phyloP scores from a whole-genome alignment of 2,113 vertebrate genomes.

The Hippocampus zosterae region DNA sequence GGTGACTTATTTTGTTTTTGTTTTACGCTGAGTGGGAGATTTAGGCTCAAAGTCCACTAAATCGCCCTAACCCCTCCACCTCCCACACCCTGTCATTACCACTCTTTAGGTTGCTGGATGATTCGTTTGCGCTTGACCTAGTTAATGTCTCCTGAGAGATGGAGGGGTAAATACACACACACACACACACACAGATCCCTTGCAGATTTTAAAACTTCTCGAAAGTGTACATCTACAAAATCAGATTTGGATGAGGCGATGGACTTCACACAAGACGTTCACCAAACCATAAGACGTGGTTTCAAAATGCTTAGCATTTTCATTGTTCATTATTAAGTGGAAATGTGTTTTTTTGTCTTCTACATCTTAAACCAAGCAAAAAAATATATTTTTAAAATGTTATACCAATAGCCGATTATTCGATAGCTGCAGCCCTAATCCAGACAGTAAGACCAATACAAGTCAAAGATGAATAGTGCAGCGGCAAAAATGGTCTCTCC shows the following conservation, averaged over 20 bases:
- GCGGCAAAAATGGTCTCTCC: not conserved
- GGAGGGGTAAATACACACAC: slow-evolving; percentile 54
- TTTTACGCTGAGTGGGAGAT: slow-evolving; percentile 38
- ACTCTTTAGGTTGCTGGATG: slow-evolving; percentile 55
- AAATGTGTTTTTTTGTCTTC: too few species aligned
- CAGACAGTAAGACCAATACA: not conserved
- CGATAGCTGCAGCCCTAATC: not conserved
- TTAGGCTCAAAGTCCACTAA: slow-evolving; percentile 45
- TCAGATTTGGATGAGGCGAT: not conserved
- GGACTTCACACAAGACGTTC: not conserved
- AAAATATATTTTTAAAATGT: too few species aligned
- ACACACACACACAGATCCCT: slow-evolving; percentile 15
- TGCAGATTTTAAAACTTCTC: slow-evolving; percentile 56
- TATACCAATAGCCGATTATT: too few species aligned
- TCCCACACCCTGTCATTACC: slow-evolving; percentile 27
- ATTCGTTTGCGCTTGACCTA: slow-evolving; percentile 67
- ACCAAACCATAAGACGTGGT: not conserved
- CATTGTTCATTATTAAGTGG: too few species aligned
- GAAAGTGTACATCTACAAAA: not conserved
- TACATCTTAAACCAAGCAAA: too few species aligned
- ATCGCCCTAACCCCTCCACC: not conserved
- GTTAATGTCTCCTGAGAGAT: slow-evolving; percentile 55
- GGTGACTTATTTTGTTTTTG: slow-evolving; percentile 29
- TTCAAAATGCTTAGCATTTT: not conserved
- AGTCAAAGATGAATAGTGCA: not conserved